phyloP scores from a whole-genome alignment of 2,888 invertebrate genomes.

The Hydrotaea cyrtoneurina region DNA sequence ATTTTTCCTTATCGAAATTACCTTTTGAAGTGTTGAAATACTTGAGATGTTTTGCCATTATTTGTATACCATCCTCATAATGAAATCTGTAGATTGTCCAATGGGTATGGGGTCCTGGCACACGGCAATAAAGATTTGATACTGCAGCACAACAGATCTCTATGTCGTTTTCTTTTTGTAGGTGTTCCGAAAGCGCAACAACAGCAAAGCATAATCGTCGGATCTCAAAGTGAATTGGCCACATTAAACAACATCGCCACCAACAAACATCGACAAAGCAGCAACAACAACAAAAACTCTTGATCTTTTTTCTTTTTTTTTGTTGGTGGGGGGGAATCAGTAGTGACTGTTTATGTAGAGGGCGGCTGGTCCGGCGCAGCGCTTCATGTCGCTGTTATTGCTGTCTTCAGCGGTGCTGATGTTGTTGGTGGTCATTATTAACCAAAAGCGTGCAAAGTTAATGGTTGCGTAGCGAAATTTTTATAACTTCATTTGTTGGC shows the following conservation, averaged over 20 bases:
- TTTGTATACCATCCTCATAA: not conserved
- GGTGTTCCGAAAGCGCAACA: conserved; percentile 41
- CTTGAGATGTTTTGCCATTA: too few species aligned
- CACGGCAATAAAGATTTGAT: conserved; percentile 66
- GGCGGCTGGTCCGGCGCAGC: conserved; percentile 21
- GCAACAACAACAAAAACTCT: not conserved
- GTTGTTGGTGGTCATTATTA: conserved; percentile 58
- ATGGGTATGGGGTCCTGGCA: conserved; percentile 58
- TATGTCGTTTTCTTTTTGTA: conserved; percentile 45
- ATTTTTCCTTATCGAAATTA: too few species aligned
- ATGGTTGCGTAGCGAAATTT: conserved; percentile 62
- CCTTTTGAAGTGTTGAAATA: too few species aligned
- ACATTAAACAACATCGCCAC: not conserved
- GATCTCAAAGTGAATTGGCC: conserved; percentile 27
- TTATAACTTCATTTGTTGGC: conserved; percentile 66
- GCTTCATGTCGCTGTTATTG: not conserved
- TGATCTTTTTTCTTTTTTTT: conserved; percentile 16
- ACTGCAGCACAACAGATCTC: conserved; percentile 50
- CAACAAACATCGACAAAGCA: conserved; percentile 22
- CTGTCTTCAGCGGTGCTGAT: not conserved
- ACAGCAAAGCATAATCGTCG: not conserved
- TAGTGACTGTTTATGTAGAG: conserved; percentile 34
- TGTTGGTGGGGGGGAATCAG: conserved; percentile 34
- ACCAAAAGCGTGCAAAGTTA: conserved; percentile 65
- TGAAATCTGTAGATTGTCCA: not conserved